phyloP scores from a whole-genome alignment of 2,797 vertebrate species.

The Melanotaenia maccullochi region DNA sequence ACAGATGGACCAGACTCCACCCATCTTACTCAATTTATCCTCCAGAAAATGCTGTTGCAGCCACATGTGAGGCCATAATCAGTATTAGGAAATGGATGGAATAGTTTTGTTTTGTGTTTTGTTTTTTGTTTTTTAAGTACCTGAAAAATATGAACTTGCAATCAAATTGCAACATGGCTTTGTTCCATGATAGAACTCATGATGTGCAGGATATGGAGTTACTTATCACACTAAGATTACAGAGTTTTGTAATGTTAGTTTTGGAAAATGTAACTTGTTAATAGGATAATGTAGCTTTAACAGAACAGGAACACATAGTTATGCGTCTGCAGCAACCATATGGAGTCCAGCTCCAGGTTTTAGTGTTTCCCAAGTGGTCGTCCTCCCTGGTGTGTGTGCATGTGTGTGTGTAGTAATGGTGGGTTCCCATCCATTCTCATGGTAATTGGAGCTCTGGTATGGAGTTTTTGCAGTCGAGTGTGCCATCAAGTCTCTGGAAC shows the following conservation, averaged over 20 bases:
- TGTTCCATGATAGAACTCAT: neutral
- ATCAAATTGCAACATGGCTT: neutral
- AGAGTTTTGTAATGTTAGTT: neutral
- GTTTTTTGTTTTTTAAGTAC: neutral
- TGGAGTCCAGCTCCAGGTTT: slow-evolving; percentile 62
- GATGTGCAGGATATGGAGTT: neutral
- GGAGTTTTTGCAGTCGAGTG: slow-evolving; percentile 60
- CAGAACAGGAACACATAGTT: neutral
- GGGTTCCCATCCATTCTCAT: slow-evolving; percentile 84
- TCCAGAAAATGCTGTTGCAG: neutral
- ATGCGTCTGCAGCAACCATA: neutral
- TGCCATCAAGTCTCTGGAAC: slow-evolving; percentile 49
- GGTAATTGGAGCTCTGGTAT: slow-evolving; percentile 79
- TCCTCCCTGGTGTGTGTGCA: slow-evolving; percentile 31
- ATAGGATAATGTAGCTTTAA: neutral
- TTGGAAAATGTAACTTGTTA: neutral
- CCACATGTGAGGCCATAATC: neutral
- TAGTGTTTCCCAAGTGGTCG: slow-evolving; percentile 35
- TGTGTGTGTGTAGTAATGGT: slow-evolving; percentile 72
- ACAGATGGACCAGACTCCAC: slow-evolving; percentile 26
- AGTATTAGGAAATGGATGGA: neutral
- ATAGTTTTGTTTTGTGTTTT: too few relatives aligned
- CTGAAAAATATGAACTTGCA: neutral
- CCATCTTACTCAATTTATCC: neutral
- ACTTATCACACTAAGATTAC: neutral